Percentiles rank a stretch among this genome's conserved stretches.
phyloP scores from a whole-genome alignment of 2,113 vertebrate genomes.

The Xyliphius kryptos region DNA sequence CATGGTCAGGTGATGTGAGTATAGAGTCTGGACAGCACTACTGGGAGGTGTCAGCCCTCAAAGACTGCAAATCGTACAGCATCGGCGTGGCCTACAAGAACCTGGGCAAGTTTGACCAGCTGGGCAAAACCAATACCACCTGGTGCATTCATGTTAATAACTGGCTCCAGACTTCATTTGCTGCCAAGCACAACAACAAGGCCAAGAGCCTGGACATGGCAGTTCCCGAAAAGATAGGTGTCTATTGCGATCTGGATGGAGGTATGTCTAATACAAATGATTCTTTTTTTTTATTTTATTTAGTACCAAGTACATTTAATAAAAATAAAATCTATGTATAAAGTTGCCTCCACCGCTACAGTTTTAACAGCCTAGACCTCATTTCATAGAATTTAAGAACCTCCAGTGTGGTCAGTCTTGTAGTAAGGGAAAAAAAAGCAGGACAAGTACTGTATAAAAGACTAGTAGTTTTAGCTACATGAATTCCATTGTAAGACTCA shows the following conservation, averaged over 20 bases:
- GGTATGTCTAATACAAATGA: slow-evolving; percentile 58
- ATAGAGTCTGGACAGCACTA: slow-evolving; percentile 80
- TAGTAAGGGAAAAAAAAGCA: too few relatives aligned
- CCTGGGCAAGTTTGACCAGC: slow-evolving; percentile 86
- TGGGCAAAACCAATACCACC: slow-evolving; percentile 80
- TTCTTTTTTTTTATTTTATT: too few relatives aligned
- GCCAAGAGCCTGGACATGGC: slow-evolving; percentile 75
- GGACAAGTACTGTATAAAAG: too few relatives aligned
- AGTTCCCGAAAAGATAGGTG: slow-evolving; percentile 78
- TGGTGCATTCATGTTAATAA: slow-evolving; percentile 91
- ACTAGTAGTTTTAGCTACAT: too few relatives aligned
- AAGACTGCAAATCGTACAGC: slow-evolving; percentile 86
- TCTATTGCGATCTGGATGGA: slow-evolving; percentile 86
- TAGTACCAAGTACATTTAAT: too few relatives aligned
- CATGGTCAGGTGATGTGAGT: slow-evolving; percentile 71
- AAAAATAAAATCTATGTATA: too few relatives aligned
- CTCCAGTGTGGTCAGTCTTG: too few relatives aligned
- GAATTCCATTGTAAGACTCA: too few relatives aligned
- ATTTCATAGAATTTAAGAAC: too few relatives aligned
- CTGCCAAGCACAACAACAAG: slow-evolving; percentile 92
- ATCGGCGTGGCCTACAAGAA: slow-evolving; percentile 80
- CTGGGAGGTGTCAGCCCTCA: slow-evolving; percentile 85
- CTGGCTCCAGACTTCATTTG: slow-evolving; percentile 84
- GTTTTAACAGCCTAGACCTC: too few relatives aligned
- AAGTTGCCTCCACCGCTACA: too few relatives aligned